Evolutionary conservation across 2,888 invertebrate species (phyloP), one percentile per base, ranked within the genome.

Genomic region (Himalopsyche kuldschensis): DNA sequence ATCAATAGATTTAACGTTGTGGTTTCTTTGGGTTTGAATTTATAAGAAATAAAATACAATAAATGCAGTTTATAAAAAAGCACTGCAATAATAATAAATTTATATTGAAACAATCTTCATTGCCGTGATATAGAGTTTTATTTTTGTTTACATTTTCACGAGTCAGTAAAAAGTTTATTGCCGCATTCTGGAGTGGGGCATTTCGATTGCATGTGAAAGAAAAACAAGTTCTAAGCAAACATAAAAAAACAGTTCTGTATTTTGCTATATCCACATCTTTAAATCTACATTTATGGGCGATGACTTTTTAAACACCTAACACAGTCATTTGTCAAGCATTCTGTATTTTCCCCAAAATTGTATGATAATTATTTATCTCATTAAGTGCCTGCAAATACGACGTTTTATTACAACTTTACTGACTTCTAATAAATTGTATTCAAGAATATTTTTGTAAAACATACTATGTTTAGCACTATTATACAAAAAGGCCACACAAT

Each of bases 1-100:
- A 79, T 79, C 79, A 76, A 76, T 35, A 76, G 69, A 69, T 69
- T 69, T 69, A 69, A 27, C 24, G 69, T 27, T 27, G 69, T 69
- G 69, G 69, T 69, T 69, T 30, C 69, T 69, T 69, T 27, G 27
- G 69, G 15, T 11, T 69, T 30, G 69, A 69, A 69, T 69, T 69
- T 69, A 69, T 69, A 69, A 69, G 69, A 69, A 69, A 69, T 69
- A 69, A 69, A 69, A 69, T 69, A 69, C 69, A 30, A 69, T 69
- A 69, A 69, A 69, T 69, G 69, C 69, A 69, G 20, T 69, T 69
- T 69, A 69, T 69, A 69, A 69, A 69, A 27, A 69, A 41, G 15
- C 69, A 15, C 30, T 30, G 27, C 69, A 30, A 69, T 69, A 69
- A 69, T 69, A 69, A 69, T 69, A 69, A 69, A 69, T 69, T 27